These are phyloP conservation scores for Thereva unica DNA, from an alignment of 2,888 invertebrate genomes.

Conservation along the genomic window DNA sequence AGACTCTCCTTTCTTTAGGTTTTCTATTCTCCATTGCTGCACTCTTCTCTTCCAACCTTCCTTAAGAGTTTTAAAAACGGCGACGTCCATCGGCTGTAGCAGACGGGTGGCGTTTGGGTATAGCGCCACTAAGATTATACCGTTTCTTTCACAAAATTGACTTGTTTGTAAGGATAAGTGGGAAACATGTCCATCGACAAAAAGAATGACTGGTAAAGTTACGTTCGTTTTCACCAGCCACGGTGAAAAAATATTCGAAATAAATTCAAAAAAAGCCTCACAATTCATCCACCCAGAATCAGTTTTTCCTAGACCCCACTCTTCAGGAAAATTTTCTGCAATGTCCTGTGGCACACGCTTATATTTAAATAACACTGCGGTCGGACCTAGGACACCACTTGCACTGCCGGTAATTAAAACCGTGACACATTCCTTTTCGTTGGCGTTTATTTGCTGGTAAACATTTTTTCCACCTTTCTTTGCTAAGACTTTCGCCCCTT, in stretches of 20 bases:
- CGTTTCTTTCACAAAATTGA: slow-evolving; percentile 14
- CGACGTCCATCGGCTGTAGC: slow-evolving; percentile 7
- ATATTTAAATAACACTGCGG: not conserved
- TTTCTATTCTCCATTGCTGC: slow-evolving; percentile 7
- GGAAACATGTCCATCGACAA: slow-evolving; percentile 30
- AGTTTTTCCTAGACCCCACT: slow-evolving; percentile 12
- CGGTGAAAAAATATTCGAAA: slow-evolving; percentile 30
- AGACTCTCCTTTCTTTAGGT: not conserved
- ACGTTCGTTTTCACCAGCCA: slow-evolving; percentile 8
- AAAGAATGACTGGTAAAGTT: slow-evolving; percentile 22
- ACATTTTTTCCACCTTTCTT: slow-evolving; percentile 1
- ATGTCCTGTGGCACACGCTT: too few relatives aligned
- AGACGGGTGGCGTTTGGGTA: slow-evolving; percentile 7
- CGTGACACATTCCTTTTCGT: too few relatives aligned
- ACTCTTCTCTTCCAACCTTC: slow-evolving; percentile 7
- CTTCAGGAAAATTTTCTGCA: not conserved
- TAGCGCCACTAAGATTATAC: slow-evolving; percentile 4
- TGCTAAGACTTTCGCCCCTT: slow-evolving; percentile 7
- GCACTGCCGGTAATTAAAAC: not conserved
- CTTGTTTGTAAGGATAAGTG: slow-evolving; percentile 2
- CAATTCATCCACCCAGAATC: slow-evolving; percentile 30
- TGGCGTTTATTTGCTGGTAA: too few relatives aligned
- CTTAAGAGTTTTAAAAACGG: slow-evolving; percentile 6
- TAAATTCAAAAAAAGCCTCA: slow-evolving; percentile 36
- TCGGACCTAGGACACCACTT: not conserved